Evolutionary conservation across 2,888 invertebrate species (phyloP), one percentile per base, ranked within the genome.

Genomic region (Machimus rusticus): DNA sequence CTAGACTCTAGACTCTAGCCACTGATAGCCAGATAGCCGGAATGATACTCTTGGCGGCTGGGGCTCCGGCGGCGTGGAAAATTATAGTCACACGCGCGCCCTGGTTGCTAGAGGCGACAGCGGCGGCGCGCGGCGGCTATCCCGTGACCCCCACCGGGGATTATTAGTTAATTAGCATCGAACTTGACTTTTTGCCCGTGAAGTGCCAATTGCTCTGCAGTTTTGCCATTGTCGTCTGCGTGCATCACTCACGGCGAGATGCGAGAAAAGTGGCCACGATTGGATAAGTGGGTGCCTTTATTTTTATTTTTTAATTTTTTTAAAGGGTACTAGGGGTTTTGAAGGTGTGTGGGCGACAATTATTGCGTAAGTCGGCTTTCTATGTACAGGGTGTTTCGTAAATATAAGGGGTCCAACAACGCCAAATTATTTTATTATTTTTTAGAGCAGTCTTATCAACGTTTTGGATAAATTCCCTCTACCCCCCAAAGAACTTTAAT

Each of bases 181-280:
- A 86, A 86, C 86, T 86, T 86, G 86, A 86, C 86, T 86, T 55
- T 66, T 74, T 85, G 85, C 74, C 86, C 76, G 77, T 77, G 55
- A 86, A 43, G 77, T 86, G 86, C 55, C 76, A 86, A 86, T 86
- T 86, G 86, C 14, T 66, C 23, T 77, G 76, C 37, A 19, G 23
- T 86, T 74, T 74, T 19, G 66, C 23, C 66, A 66, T 51, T 23
- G 74, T 66, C 34, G 6, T 1, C 37, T 74, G 37, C 34, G 34
- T 37, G 34, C 66, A 37, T 34, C 57, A 37, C n/a, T 37, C 39
- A 39, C 9, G 34, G 76, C 76, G 34, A 76, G 37, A 76, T 37
- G 76, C 76, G n/a, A 76, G 76, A 34, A 37, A 85, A 85, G 31
- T 74, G 74, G 37, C 8, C 14, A 74, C 39, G 85, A 85, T 85